These are phyloP conservation scores for Heliconius charithonia DNA, from an alignment of 2,888 invertebrate species.

Conservation along the genomic window DNA sequence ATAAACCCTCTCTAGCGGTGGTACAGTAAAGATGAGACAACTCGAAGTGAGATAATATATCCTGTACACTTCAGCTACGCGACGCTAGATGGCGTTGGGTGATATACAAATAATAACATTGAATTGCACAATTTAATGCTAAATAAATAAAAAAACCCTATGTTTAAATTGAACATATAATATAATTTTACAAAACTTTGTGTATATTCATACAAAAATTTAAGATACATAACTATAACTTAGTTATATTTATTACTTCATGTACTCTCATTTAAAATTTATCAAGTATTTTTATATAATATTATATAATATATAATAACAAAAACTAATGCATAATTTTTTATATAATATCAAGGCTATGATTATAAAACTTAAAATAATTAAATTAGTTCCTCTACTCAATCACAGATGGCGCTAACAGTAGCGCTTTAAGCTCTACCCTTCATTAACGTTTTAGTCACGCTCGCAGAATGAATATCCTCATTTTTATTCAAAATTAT, in stretches of 20 bases:
- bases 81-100: conserved; percentile 13
- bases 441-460: conserved; percentile 4
- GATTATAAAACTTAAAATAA: background rate
- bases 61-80: conserved; percentile 2
- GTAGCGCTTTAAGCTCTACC: background rate
- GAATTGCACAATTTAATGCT: background rate
- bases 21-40: background rate
- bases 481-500: conserved; percentile 24
- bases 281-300: too few species aligned
- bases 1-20: conserved; percentile 31
- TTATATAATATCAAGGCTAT: background rate
- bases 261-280: too few species aligned
- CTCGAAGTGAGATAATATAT: background rate
- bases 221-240: too few species aligned
- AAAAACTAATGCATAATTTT: too few species aligned
- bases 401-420: conserved; percentile 26
- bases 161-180: background rate
- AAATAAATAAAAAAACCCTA: background rate
- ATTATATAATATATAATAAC: too few species aligned
- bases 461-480: conserved; percentile 15
- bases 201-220: too few species aligned
- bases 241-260: too few species aligned
- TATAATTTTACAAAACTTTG: too few species aligned
- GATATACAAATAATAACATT: background rate
- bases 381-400: conserved; percentile 23